Conservation (phyloP, 2,888 invertebrate genomes). For the Cheilosia urbana region DNA sequence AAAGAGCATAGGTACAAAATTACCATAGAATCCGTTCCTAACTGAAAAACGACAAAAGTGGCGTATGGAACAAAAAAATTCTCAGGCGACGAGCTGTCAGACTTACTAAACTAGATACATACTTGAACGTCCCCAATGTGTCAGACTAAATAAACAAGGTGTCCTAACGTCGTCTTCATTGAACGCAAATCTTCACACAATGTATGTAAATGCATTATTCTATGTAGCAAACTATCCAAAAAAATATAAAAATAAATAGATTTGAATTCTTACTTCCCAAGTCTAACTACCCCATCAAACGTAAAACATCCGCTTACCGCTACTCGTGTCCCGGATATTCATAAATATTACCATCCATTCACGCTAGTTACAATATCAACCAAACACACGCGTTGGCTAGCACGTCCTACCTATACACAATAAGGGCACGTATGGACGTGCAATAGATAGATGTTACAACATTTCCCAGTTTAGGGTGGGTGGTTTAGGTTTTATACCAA, state of each 20-base stretch:
- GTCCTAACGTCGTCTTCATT: no score
- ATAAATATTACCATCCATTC: neutral
- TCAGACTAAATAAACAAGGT: no score
- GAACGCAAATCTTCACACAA: no score
- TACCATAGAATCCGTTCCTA: no score
- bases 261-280: constrained; percentile 7
- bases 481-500: constrained; percentile 26
- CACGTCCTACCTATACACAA: constrained; percentile 6
- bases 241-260: neutral
- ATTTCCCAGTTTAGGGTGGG: constrained; percentile 63
- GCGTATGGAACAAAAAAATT: no score
- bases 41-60: no score
- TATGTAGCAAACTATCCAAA: no score
- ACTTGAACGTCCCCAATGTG: no score
- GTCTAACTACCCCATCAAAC: constrained; percentile 44
- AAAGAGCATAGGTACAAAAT: no score
- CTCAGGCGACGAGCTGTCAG: no score
- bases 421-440: constrained; percentile 33
- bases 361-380: constrained; percentile 36
- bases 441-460: constrained; percentile 54
- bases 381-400: constrained; percentile 7
- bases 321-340: constrained; percentile 38
- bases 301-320: neutral
- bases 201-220: no score
- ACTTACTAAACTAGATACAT: no score